A percentile compares a stretch with the other conserved stretches of the same genome.
Evolutionary conservation across 1,140 invertebrate species (phyloP).

Genomic region (Cotesia glomerata): DNA sequence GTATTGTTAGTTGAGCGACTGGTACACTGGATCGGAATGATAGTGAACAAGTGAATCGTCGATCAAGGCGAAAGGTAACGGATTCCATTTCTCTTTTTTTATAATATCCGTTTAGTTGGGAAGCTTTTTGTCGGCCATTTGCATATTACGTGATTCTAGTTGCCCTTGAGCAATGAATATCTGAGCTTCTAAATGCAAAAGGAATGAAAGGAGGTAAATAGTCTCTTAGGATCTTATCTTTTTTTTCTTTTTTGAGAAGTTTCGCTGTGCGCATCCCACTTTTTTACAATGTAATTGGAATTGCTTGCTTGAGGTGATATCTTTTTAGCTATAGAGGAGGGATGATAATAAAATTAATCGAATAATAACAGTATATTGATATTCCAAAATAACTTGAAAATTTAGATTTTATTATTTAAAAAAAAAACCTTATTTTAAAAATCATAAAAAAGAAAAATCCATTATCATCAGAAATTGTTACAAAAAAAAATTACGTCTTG

Average conservation of each 20-base stretch:
- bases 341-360: not conserved
- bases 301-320: not conserved
- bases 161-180: not conserved
- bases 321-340: not conserved
- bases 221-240: not conserved
- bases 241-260: not conserved
- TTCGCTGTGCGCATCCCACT: not conserved
- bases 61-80: not conserved
- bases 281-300: not conserved
- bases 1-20: not conserved
- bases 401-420: too few relatives aligned
- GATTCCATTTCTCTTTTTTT: not conserved
- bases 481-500: too few relatives aligned
- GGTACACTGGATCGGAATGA: not conserved
- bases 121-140: not conserved
- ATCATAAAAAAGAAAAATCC: too few relatives aligned
- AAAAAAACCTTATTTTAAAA: not conserved
- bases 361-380: not conserved
- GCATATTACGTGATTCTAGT: constrained; percentile 14
- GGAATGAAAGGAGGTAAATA: not conserved
- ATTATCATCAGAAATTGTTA: too few relatives aligned
- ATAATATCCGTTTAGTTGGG: not conserved
- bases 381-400: not conserved
- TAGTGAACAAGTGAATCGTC: constrained; percentile 20
- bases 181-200: not conserved